phyloP scores from a whole-genome alignment of 2,113 vertebrate species.

The Ptilonorhynchus violaceus region DNA sequence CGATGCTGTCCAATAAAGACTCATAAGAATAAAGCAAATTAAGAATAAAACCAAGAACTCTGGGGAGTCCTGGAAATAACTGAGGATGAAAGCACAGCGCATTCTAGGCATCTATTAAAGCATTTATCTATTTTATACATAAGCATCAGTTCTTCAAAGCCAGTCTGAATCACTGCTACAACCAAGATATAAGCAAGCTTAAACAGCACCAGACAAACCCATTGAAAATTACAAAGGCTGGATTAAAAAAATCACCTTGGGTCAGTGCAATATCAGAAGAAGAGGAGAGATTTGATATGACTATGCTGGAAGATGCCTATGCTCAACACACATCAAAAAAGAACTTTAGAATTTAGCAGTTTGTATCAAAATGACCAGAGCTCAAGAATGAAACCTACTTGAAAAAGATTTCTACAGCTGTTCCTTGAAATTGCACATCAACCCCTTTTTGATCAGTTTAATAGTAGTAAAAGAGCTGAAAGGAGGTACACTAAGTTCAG shows the following conservation, averaged over 20 bases:
- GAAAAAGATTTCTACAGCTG: neutral
- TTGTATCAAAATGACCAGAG: neutral
- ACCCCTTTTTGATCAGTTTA: neutral
- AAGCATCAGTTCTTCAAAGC: neutral
- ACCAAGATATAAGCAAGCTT: neutral
- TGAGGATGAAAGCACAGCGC: neutral
- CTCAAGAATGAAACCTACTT: neutral
- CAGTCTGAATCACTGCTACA: neutral
- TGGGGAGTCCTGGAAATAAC: neutral
- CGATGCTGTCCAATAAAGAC: neutral
- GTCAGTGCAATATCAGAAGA: neutral
- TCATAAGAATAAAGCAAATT: slow-evolving; percentile 1
- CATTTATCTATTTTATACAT: neutral
- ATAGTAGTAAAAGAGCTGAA: neutral
- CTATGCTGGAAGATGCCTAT: neutral
- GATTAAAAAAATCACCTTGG: neutral
- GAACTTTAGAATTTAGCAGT: neutral
- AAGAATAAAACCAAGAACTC: neutral
- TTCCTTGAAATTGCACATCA: neutral
- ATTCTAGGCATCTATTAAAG: neutral
- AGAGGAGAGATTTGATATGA: neutral
- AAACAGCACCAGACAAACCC: neutral
- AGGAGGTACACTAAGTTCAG: neutral
- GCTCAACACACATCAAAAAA: neutral
- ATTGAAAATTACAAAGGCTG: neutral